Base-by-base conservation (phyloP, 2,888 invertebrate genomes). In the Homarus gammarus region DNA sequence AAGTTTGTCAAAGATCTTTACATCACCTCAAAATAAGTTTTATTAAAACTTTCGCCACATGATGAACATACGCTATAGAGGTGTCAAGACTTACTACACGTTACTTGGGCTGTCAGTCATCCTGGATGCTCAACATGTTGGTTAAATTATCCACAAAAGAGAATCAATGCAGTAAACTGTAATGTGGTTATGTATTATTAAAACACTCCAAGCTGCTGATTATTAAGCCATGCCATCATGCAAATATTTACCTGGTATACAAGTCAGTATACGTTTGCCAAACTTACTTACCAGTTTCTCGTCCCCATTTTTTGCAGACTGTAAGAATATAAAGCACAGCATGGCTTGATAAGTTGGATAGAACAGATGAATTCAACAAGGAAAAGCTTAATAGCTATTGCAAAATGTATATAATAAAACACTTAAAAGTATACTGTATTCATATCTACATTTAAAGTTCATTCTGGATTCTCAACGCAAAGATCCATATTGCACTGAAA, bases 231-330 rank as follows among this genome's bases (percentile, higher is more conserved):
- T 73, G 38, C 64, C 27, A 64, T 27, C 64, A 64, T 64, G 64
- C 64, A 64, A 64, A 27, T 64, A 64, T 64, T 31, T 27, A 64
- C 27, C 22, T 10, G 2, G 27, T 27, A 64, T 27, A 27, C 27
- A 64, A 5, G 15, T 56, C 18, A 18, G 3, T 15, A 56, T 18
- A 56, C 22, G 22, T 56, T 31, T 64, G n/a, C 73, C 33, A 49
- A 44, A 78, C 5, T 38, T 79, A 86, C 86, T 86, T 51, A 86
- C 86, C 86, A 78, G n/a, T 51, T 86, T 86, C 68, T 86, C 86
- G 27, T 86, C 86, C 49, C 79, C 79, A 79, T 72, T 86, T 36
- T 86, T 86, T 33, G 86, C 86, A 56, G 86, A 86, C 86, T 86
- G 86, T 68, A 78, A 68, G 78, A 72, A 86, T 31, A 84, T 33